These are phyloP conservation scores for Helicoverpa armigera DNA, from an alignment of 1,140 invertebrate genomes.

Conservation along the genomic window DNA sequence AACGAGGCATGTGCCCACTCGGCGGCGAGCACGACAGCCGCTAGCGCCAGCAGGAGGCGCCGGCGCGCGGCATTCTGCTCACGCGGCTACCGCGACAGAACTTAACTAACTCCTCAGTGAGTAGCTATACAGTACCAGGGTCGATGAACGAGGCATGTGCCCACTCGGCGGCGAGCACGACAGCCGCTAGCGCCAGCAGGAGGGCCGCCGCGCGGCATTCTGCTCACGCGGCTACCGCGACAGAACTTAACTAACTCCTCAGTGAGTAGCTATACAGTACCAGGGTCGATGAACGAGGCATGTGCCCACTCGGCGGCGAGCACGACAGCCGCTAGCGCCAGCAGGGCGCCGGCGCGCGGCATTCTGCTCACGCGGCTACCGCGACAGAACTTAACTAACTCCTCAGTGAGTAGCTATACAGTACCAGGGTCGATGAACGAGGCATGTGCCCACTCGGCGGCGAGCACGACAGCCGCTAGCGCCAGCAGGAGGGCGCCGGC, in stretches of 20 bases:
- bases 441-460: slow-evolving; percentile 74
- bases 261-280: slow-evolving; percentile 51
- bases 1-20: slow-evolving; percentile 77
- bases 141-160: slow-evolving; percentile 79
- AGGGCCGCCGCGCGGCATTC: slow-evolving; percentile 80
- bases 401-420: neutral
- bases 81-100: slow-evolving; percentile 50
- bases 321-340: slow-evolving; percentile 77
- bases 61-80: slow-evolving; percentile 80
- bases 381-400: no score
- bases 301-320: slow-evolving; percentile 75
- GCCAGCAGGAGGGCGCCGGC: slow-evolving; percentile 78
- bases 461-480: slow-evolving; percentile 75
- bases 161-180: slow-evolving; percentile 74
- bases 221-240: slow-evolving; percentile 66
- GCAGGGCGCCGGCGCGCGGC: slow-evolving; percentile 81
- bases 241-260: no score
- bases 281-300: slow-evolving; percentile 80
- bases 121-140: slow-evolving; percentile 64
- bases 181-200: slow-evolving; percentile 77
- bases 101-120: no score
- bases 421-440: slow-evolving; percentile 81
- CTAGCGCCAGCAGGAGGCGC: slow-evolving; percentile 78
- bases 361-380: slow-evolving; percentile 70
- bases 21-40: slow-evolving; percentile 73